These are phyloP conservation scores for Drosophila infuscata DNA, from an alignment of 2,888 invertebrate genomes.

Conservation along the genomic window DNA sequence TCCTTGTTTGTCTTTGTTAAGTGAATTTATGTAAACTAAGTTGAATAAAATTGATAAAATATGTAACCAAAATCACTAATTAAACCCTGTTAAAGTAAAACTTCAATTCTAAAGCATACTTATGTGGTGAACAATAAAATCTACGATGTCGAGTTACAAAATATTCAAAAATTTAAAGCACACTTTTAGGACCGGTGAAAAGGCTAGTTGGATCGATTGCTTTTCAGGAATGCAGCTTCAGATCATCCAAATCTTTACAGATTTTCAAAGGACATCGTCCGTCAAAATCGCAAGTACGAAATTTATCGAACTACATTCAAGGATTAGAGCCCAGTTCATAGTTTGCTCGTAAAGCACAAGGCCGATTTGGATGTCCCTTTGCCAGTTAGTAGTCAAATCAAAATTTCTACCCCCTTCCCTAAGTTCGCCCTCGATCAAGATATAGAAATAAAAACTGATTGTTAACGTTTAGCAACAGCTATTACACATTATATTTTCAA, in stretches of 20 bases:
- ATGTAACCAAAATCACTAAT: background rate
- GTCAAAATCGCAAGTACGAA: background rate
- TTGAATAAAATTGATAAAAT: slow-evolving; percentile 21
- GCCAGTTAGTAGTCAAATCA: background rate
- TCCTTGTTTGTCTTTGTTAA: slow-evolving; percentile 27
- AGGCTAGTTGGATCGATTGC: background rate
- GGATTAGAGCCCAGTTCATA: background rate
- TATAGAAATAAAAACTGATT: slow-evolving; percentile 54
- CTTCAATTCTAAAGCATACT: background rate
- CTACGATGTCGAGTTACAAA: background rate
- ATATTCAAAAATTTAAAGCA: background rate
- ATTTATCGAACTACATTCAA: background rate
- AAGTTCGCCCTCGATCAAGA: slow-evolving; percentile 10
- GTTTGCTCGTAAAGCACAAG: slow-evolving; percentile 23
- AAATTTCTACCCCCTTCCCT: slow-evolving; percentile 23
- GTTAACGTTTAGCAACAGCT: slow-evolving; percentile 76
- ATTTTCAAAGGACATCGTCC: background rate
- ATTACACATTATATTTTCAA: slow-evolving; percentile 75
- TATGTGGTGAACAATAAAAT: background rate
- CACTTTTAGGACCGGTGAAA: background rate
- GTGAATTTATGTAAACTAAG: slow-evolving; percentile 19
- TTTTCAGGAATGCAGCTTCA: background rate
- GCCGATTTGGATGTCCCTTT: background rate
- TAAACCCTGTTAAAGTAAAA: background rate
- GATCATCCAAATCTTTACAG: background rate